A percentile compares a stretch with the other conserved stretches of the same genome.
These are phyloP conservation scores for Lucilia sericata DNA, from an alignment of 1,140 invertebrate species.

Conservation along the genomic window DNA sequence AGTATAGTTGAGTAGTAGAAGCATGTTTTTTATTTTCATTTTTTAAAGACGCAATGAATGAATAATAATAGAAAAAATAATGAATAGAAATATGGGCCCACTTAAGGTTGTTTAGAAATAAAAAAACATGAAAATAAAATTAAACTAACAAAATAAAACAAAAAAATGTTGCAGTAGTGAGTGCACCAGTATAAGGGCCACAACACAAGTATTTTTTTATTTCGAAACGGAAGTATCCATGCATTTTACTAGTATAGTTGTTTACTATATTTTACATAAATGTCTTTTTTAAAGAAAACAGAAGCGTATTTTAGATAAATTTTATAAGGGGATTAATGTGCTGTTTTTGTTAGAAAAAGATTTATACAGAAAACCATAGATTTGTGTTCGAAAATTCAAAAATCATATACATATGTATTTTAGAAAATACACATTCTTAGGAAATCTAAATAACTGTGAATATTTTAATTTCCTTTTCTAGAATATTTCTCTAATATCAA, in stretches of 20 bases:
- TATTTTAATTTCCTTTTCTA: no score
- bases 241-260: not conserved
- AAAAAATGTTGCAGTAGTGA: not conserved
- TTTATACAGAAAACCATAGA: no score
- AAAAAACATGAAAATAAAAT: not conserved
- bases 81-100: conserved; percentile 8
- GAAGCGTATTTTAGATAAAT: not conserved
- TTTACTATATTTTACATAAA: not conserved
- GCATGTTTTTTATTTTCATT: not conserved
- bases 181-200: not conserved
- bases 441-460: no score
- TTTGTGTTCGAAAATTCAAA: no score
- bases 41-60: conserved; percentile 24
- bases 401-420: no score
- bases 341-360: no score
- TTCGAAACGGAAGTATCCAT: not conserved
- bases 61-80: conserved; percentile 26
- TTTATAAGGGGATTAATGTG: not conserved
- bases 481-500: no score
- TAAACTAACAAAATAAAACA: not conserved
- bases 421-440: no score
- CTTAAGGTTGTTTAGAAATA: conserved; percentile 1
- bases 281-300: not conserved
- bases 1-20: not conserved
- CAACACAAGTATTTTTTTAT: not conserved